Evolutionary conservation across 1,140 invertebrate genomes (phyloP).

Genomic region (Araneus ventricosus): DNA sequence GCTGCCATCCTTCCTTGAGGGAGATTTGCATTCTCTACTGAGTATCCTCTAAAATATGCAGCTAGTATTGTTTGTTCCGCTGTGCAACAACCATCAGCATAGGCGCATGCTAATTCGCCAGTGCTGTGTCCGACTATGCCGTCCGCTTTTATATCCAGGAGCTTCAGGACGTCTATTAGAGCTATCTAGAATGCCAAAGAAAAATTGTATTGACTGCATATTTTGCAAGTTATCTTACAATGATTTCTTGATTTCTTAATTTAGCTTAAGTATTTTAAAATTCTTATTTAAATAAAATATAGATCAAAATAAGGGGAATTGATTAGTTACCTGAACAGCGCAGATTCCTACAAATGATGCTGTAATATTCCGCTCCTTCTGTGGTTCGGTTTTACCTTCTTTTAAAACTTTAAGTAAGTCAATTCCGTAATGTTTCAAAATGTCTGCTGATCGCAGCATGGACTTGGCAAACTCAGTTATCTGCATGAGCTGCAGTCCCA

Average conservation of each 20-base stretch:
- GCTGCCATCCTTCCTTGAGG: no score
- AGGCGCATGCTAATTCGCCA: slow-evolving; percentile 96
- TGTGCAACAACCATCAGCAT: slow-evolving; percentile 96
- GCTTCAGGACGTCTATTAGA: slow-evolving; percentile 89
- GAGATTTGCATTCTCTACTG: slow-evolving; percentile 89
- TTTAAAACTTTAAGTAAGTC: slow-evolving; percentile 88
- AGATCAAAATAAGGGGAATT: no score
- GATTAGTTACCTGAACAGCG: not conserved
- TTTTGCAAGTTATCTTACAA: no score
- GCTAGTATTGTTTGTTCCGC: slow-evolving; percentile 94
- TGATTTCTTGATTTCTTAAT: no score
- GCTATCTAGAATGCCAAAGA: slow-evolving; percentile 86
- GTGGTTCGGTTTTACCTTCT: not conserved
- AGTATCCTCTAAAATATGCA: slow-evolving; percentile 94
- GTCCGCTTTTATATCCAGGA: slow-evolving; percentile 90
- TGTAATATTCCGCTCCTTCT: not conserved
- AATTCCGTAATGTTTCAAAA: slow-evolving; percentile 87
- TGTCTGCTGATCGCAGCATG: slow-evolving; percentile 87
- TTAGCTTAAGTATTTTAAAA: no score
- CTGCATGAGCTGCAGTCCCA: slow-evolving; percentile 91
- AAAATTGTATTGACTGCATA: no score
- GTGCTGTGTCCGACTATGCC: slow-evolving; percentile 98
- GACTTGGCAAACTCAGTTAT: slow-evolving; percentile 89
- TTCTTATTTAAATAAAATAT: no score
- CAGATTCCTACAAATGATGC: not conserved